A percentile compares a stretch with the other conserved stretches of the same genome.
Conservation (phyloP, 2,888 invertebrate genomes). For the Amphipyra berbera region DNA sequence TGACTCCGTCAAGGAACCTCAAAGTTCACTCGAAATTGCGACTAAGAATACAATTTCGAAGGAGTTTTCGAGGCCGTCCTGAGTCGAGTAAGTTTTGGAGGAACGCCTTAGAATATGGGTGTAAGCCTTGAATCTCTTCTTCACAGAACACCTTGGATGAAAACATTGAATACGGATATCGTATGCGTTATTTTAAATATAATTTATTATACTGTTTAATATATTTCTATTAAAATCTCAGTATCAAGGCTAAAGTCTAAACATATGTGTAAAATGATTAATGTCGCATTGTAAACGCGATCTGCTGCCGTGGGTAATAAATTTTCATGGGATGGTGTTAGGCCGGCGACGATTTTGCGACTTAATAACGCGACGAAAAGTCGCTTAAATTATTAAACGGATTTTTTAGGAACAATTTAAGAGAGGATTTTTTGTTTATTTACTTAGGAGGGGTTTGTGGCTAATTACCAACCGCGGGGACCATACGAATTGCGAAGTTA, state of each 20-base stretch:
- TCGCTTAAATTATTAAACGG: not conserved
- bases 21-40: too few species aligned
- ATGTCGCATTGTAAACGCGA: conserved; percentile 44
- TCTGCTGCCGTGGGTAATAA: conserved; percentile 19
- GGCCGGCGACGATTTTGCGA: not conserved
- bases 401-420: not conserved
- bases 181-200: conserved; percentile 25
- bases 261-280: conserved; percentile 47
- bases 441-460: too few species aligned
- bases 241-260: conserved; percentile 36
- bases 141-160: conserved; percentile 3
- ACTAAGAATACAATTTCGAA: too few species aligned
- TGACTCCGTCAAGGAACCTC: too few species aligned
- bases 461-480: too few species aligned
- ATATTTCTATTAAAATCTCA: conserved; percentile 50
- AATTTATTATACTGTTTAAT: conserved; percentile 45
- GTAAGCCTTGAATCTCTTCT: not conserved
- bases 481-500: too few species aligned
- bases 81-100: too few species aligned
- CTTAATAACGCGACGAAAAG: not conserved
- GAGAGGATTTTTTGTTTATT: too few species aligned
- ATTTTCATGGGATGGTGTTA: conserved; percentile 8
- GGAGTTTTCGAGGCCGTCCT: too few species aligned
- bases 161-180: conserved; percentile 13
- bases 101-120: too few species aligned